Base-by-base conservation (phyloP, 2,888 invertebrate genomes). In the Drosophila hawaiiensis region DNA sequence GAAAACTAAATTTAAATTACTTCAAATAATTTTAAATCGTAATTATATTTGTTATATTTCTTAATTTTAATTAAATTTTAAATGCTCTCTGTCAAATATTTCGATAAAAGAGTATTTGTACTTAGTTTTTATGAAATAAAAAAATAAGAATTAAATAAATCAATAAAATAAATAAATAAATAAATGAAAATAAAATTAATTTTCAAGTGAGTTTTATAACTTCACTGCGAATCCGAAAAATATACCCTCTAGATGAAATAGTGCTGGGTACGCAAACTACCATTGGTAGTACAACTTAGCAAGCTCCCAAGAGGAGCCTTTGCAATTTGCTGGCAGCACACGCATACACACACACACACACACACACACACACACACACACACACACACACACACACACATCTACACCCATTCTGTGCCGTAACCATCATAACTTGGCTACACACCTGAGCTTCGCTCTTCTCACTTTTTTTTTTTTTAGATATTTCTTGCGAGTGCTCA, bases 251-350 rank as follows among this genome's bases (percentile, higher is more conserved):
- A 0, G 0, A 4, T 22, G 3, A 9, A 56, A 19, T 28, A 33
- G 19, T 25, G 9, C 52, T 52, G 68, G 78, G 82, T 68, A 66
- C 60, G n/a, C 28, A 60, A 71, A 78, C 54, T 60, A 68, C 58
- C 78, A 28, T 62, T 61, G 70, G 61, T 53, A 55, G 54, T 56
- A 56, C 70, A 82, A 68, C 68, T 78, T 79, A 49, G 53, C 66
- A 43, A 14, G 60, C 66, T 82, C 82, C 82, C 82, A 50, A 50
- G 82, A 78, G 78, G 52, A 82, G 78, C 68, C 82, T 73, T 64
- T 67, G 69, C 82, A 79, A 79, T 79, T 82, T 81, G 78, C 56
- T 82, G 31, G 52, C 53, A 39, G 52, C 54, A 64, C 53, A 65
- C 67, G 35, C 69, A n/a, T 5, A n/a, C 41, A 2, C n/a, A 19